A percentile compares a stretch with the other conserved stretches of the same genome.
phyloP scores from a whole-genome alignment of 2,797 vertebrate species.

The Acridotheres tristis region DNA sequence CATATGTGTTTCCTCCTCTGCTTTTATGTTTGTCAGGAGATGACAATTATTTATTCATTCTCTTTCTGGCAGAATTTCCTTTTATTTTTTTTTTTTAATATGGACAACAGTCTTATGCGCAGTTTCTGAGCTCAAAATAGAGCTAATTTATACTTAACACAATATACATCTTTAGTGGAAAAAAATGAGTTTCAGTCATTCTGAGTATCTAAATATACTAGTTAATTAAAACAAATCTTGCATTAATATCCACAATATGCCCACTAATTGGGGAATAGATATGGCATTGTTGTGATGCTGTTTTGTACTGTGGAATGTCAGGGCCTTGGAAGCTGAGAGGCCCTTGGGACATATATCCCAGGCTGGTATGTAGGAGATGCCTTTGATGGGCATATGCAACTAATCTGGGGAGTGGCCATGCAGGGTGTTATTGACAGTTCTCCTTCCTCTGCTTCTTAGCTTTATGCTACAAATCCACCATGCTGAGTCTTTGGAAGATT shows the following conservation, averaged over 20 bases:
- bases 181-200: not conserved
- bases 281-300: not conserved
- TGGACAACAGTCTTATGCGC: not conserved
- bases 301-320: not conserved
- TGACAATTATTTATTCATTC: conserved; percentile 46
- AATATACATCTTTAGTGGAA: not conserved
- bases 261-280: not conserved
- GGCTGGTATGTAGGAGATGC: not conserved
- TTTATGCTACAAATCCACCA: not conserved
- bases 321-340: not conserved
- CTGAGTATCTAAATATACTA: not conserved
- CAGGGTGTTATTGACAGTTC: not conserved
- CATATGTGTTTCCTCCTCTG: conserved; percentile 49
- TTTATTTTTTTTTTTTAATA: not conserved
- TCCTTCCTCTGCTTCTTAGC: not conserved
- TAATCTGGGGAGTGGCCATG: not conserved
- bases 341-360: not conserved
- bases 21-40: conserved; percentile 45
- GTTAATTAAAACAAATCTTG: not conserved
- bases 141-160: not conserved
- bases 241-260: not conserved
- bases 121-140: not conserved
- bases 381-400: not conserved
- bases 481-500: not conserved
- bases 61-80: not conserved